Base-by-base conservation (phyloP, 2,888 invertebrate species). In the Plusia festucae region DNA sequence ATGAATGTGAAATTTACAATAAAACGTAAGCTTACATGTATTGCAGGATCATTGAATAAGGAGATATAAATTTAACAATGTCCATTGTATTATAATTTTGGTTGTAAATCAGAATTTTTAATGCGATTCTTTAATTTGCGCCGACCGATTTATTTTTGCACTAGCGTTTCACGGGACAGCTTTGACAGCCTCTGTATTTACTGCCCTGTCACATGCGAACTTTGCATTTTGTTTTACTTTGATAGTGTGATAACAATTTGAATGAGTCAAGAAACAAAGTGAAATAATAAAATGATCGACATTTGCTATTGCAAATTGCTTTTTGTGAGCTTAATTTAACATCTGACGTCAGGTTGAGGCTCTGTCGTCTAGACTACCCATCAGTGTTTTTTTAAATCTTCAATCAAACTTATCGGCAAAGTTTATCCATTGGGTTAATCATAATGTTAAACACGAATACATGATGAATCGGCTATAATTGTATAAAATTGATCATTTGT, bases 21-120 rank as follows among this genome's bases (percentile, higher is more conserved):
- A 81, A 81, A 83, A 82, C 71, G 78, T 76, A 84, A 86, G 81
- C 84, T 82, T 84, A 82, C 83, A 81, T 71, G 82, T 80, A 83
- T 82, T 78, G 82, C 75, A 72, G 73, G 78, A 84, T 85, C 83
- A 89, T 90, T 89, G 88, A 88, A 90, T 89, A 86, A 83, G 82
- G 75, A 84, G 82, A 80, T 82, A 88, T 87, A 88, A 88, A 87
- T 88, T 83, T 82, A 82, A 88, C 85, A 88, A 84, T 86, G 82
- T 84, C 83, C 89, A 91, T 92, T 91, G 90, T 91, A 90, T 91
- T 89, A 85, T 89, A 90, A 91, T 91, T 86, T 87, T 78, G 83
- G 81, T 82, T 82, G 87, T 92, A 93, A 92, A 93, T 91, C 91
- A 88, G 88, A 82, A 82, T 84, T 85, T 87, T 88, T 85, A 88